A percentile compares a stretch with the other conserved stretches of the same genome.
phyloP scores from a whole-genome alignment of 2,888 invertebrate genomes.

The Prosopocoilus inquinatus region DNA sequence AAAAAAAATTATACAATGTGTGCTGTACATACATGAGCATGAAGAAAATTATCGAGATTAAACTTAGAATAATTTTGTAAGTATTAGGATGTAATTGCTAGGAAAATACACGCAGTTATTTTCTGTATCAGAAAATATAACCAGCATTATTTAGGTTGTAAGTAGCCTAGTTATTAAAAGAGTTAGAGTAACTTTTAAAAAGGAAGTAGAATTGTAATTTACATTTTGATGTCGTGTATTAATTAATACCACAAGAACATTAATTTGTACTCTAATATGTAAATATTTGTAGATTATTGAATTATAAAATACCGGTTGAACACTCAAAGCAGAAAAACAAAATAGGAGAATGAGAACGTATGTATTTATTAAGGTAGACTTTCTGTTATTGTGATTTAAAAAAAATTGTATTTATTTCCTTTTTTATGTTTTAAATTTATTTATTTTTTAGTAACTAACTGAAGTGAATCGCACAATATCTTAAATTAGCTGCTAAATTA shows the following conservation, averaged over 20 bases:
- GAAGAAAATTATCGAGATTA: neutral
- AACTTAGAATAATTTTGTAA: constrained; percentile 9
- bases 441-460: too few species aligned
- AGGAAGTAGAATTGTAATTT: neutral
- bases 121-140: constrained; percentile 17
- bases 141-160: constrained; percentile 4
- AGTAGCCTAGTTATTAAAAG: neutral
- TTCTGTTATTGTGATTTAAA: too few species aligned
- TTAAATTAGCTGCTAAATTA: too few species aligned
- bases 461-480: too few species aligned
- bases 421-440: too few species aligned
- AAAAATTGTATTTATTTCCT: too few species aligned
- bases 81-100: constrained; percentile 6
- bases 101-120: constrained; percentile 7
- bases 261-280: neutral
- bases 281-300: neutral
- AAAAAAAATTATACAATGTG: neutral
- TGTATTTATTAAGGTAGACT: too few species aligned
- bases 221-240: constrained; percentile 1
- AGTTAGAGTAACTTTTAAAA: neutral
- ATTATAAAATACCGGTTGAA: neutral
- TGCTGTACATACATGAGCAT: neutral
- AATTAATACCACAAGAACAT: too few species aligned
- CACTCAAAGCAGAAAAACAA: too few species aligned
- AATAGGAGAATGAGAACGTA: too few species aligned